A percentile compares a stretch with the other conserved stretches of the same genome.
phyloP scores from a whole-genome alignment of 2,797 vertebrate species.

The Tinamus major region DNA sequence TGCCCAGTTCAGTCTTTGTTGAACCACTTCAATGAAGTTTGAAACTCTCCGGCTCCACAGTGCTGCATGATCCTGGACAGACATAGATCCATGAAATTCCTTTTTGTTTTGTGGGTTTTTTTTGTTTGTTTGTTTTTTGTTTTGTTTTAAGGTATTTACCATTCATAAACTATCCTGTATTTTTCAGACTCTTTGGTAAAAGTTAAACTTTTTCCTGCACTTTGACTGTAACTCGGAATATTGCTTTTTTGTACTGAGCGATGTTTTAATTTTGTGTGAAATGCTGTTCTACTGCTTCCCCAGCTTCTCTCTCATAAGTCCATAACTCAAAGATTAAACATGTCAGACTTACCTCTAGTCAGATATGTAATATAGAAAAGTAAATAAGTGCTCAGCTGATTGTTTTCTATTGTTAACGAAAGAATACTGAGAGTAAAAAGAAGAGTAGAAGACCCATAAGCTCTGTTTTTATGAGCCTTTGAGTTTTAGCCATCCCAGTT shows the following conservation, averaged over 20 bases:
- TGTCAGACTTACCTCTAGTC: background rate
- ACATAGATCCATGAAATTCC: background rate
- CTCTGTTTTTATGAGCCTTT: background rate
- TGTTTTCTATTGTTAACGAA: background rate
- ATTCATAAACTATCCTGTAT: background rate
- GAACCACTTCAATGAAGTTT: background rate
- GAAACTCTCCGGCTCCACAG: background rate
- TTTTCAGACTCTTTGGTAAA: background rate
- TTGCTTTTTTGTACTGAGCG: background rate
- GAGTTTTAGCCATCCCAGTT: background rate
- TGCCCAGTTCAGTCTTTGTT: background rate
- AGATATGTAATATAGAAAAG: background rate
- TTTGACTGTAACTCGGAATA: background rate
- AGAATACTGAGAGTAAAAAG: background rate
- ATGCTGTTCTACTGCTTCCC: background rate
- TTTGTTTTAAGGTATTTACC: background rate
- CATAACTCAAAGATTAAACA: background rate
- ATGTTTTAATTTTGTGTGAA: background rate
- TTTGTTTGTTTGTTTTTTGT: background rate
- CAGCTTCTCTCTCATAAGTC: background rate
- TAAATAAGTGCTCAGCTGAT: background rate
- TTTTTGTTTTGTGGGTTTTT: background rate
- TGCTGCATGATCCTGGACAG: accelerated
- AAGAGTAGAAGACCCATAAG: background rate
- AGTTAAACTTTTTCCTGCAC: background rate